These are phyloP conservation scores for Xyliphius kryptos DNA, from an alignment of 2,113 vertebrate species.

Conservation along the genomic window DNA sequence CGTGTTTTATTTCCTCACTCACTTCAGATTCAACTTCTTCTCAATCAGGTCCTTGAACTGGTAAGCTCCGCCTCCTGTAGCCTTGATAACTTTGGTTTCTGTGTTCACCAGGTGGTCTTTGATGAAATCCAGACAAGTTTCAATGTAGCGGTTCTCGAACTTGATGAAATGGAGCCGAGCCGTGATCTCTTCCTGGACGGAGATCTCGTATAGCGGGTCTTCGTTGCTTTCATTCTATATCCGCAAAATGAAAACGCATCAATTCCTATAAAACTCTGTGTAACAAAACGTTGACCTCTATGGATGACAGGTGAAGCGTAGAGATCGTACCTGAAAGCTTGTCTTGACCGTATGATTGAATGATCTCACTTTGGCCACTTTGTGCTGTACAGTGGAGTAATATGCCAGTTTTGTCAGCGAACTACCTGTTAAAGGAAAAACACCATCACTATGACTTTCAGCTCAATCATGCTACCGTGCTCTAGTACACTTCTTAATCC, in stretches of 20 bases:
- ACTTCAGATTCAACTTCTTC: constrained; percentile 89
- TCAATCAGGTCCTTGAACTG: constrained; percentile 97
- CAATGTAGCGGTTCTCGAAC: constrained; percentile 95
- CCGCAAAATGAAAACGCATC: constrained; percentile 1
- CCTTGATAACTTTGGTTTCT: constrained; percentile 95
- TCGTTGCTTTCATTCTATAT: constrained; percentile 69
- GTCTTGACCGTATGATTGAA: constrained; percentile 87
- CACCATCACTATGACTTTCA: neutral
- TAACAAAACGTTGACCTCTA: too few species aligned
- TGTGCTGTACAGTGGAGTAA: constrained; percentile 97
- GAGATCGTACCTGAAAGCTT: constrained; percentile 56
- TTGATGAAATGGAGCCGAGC: constrained; percentile 95
- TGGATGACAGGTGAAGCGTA: too few species aligned
- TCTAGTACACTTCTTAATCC: too few species aligned
- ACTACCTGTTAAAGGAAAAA: constrained; percentile 69
- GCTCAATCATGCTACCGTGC: too few species aligned
- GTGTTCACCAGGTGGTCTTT: constrained; percentile 95
- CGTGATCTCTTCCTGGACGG: constrained; percentile 91
- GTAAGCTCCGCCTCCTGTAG: constrained; percentile 91
- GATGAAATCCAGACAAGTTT: constrained; percentile 95
- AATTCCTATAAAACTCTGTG: too few species aligned
- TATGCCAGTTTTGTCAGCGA: constrained; percentile 95
- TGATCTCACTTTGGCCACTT: constrained; percentile 92
- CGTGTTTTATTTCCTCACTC: too few species aligned
- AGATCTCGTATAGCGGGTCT: constrained; percentile 90